These are phyloP conservation scores for Leptura quadrifasciata DNA, from an alignment of 2,888 invertebrate species.

Conservation along the genomic window DNA sequence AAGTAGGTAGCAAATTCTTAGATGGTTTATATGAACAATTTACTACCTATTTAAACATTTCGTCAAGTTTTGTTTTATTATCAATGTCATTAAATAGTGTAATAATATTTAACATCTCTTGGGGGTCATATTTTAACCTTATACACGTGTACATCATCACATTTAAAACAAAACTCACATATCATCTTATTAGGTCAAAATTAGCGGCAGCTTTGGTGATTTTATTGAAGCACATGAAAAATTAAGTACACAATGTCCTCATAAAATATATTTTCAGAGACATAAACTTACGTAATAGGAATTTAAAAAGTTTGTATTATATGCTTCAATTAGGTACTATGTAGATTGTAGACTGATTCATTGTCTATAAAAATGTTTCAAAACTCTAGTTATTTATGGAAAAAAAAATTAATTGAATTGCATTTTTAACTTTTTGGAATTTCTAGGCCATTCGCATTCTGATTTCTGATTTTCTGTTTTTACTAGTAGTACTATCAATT, in stretches of 20 bases:
- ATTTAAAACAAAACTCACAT: not conserved
- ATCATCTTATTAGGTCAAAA: not conserved
- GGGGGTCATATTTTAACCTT: slow-evolving; percentile 27
- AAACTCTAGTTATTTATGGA: too few relatives aligned
- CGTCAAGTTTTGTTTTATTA: not conserved
- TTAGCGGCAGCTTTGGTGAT: not conserved
- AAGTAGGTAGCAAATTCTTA: too few relatives aligned
- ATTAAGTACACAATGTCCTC: not conserved
- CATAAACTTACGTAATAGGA: not conserved
- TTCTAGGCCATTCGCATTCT: too few relatives aligned
- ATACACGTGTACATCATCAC: not conserved
- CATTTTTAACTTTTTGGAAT: too few relatives aligned
- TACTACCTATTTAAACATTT: not conserved
- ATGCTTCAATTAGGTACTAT: too few relatives aligned
- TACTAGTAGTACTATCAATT: too few relatives aligned
- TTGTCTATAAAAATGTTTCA: too few relatives aligned
- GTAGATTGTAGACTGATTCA: too few relatives aligned
- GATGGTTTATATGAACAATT: not conserved
- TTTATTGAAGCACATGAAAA: not conserved
- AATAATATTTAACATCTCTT: not conserved
- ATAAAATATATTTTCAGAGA: not conserved
- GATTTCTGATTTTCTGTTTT: too few relatives aligned
- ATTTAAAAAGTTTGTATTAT: too few relatives aligned
- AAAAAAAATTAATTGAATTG: too few relatives aligned
- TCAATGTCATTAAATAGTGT: not conserved